Evolutionary conservation across 2,888 invertebrate species (phyloP).

Genomic region (Allacma fusca): DNA sequence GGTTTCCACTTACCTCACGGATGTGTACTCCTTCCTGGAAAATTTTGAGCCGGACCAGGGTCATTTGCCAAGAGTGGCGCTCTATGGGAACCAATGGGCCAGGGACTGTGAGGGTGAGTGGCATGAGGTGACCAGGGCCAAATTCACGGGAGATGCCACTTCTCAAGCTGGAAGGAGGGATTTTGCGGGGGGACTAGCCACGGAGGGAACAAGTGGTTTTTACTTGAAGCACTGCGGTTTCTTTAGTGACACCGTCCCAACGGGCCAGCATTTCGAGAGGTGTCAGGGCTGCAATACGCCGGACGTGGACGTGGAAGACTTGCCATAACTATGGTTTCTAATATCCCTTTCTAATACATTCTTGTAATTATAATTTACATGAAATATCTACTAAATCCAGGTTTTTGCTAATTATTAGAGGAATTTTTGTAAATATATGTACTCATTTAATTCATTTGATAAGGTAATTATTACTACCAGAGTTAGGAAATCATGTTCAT

Average conservation of each 20-base stretch:
- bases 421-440: no score
- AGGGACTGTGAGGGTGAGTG: constrained; percentile 46
- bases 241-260: constrained; percentile 49
- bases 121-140: constrained; percentile 48
- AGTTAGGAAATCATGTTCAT: no score
- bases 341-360: no score
- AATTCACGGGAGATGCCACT: constrained; percentile 56
- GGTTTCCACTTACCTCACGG: constrained; percentile 44
- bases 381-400: no score
- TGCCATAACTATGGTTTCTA: constrained; percentile 10
- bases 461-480: no score
- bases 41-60: constrained; percentile 57
- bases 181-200: constrained; percentile 51
- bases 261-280: constrained; percentile 36
- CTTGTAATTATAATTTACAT: no score
- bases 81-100: constrained; percentile 54
- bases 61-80: constrained; percentile 47
- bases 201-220: constrained; percentile 37
- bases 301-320: constrained; percentile 27
- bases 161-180: constrained; percentile 49
- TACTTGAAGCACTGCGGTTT: constrained; percentile 58
- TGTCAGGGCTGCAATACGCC: not conserved
- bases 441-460: no score
- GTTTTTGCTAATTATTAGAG: no score
- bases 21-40: constrained; percentile 56